These are phyloP conservation scores for Clusia tigrina DNA, from an alignment of 2,888 invertebrate genomes.

Conservation along the genomic window DNA sequence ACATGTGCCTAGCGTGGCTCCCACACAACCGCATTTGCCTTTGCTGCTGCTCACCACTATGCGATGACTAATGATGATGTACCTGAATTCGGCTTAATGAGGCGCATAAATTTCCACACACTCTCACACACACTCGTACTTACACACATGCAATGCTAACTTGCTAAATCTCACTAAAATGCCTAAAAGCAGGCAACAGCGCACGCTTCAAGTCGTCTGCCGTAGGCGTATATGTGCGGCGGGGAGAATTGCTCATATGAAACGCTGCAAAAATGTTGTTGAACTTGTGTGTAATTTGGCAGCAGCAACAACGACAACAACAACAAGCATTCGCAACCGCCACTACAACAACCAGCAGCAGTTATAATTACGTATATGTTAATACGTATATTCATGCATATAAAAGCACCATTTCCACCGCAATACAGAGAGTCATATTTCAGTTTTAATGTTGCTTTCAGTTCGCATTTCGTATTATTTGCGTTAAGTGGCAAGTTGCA, in stretches of 20 bases:
- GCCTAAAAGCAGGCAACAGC: neutral
- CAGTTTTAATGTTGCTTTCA: neutral
- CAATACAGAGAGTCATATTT: neutral
- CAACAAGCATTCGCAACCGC: no score
- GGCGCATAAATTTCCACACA: constrained; percentile 53
- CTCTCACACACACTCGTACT: constrained; percentile 13
- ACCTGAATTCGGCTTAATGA: constrained; percentile 48
- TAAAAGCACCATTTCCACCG: neutral
- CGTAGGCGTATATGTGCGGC: constrained; percentile 5
- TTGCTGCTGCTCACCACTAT: constrained; percentile 27
- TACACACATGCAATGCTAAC: constrained; percentile 15
- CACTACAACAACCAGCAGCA: neutral
- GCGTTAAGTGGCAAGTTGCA: constrained; percentile 28
- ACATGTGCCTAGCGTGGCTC: no score
- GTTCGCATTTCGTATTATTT: neutral
- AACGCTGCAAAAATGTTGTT: neutral
- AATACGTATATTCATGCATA: neutral
- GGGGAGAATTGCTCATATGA: no score
- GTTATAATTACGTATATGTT: neutral
- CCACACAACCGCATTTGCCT: neutral
- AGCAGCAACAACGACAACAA: neutral
- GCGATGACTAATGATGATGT: constrained; percentile 57
- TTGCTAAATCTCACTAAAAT: neutral
- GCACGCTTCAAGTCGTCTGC: neutral
- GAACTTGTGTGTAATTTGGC: neutral